Conservation (phyloP, 2,797 vertebrate genomes). For the Malurus splendens region DNA sequence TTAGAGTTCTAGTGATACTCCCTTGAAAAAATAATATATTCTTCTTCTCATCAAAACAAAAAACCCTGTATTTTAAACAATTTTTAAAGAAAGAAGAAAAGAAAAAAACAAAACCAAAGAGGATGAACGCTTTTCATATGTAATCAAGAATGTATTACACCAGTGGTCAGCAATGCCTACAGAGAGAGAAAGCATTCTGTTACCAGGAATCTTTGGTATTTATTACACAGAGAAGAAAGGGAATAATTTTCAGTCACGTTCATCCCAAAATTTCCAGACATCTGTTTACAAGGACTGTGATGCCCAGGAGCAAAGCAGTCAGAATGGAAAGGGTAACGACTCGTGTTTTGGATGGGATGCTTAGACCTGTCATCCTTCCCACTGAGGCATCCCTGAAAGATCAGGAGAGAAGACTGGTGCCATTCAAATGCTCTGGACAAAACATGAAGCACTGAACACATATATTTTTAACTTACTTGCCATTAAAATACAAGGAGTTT, state of each 20-base stretch:
- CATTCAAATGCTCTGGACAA: conserved; percentile 44
- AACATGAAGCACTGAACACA: conserved; percentile 9
- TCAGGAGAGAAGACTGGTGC: conserved; percentile 45
- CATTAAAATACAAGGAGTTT: conserved; percentile 38
- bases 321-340: neutral
- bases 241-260: neutral
- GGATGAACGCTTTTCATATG: neutral
- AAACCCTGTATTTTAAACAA: neutral
- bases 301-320: neutral
- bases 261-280: neutral
- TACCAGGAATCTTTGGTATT: neutral
- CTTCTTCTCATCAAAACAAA: neutral
- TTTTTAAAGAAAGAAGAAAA: neutral
- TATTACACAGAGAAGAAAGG: neutral
- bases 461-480: conserved; percentile 31
- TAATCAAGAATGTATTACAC: neutral
- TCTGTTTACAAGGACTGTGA: neutral
- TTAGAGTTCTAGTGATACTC: neutral
- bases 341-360: fast-evolving
- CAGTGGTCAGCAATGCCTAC: neutral
- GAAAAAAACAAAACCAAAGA: neutral
- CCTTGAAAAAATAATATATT: neutral
- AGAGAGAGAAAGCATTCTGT: neutral
- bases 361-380: neutral
- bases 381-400: neutral